These are phyloP conservation scores for Drosophila pectinifera DNA, from an alignment of 1,140 invertebrate genomes.

Conservation along the genomic window DNA sequence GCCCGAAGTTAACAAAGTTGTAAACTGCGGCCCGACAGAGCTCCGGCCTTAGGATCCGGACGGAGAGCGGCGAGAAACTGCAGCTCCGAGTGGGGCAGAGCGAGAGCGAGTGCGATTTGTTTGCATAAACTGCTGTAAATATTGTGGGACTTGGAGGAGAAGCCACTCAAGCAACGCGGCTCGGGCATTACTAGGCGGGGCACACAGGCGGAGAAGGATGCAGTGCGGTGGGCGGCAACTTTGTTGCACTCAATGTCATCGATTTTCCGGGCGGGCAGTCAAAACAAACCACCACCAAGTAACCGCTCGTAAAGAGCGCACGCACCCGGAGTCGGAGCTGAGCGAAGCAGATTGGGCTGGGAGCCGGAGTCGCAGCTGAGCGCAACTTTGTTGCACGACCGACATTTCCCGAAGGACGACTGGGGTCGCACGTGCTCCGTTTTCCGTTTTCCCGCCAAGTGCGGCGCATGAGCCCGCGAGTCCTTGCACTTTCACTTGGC, in stretches of 20 bases:
- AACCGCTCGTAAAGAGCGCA: slow-evolving; percentile 45
- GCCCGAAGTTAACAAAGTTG: slow-evolving; percentile 82
- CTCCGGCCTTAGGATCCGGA: slow-evolving; percentile 34
- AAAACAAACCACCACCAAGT: slow-evolving; percentile 70
- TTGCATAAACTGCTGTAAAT: slow-evolving; percentile 64
- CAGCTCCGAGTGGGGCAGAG: slow-evolving; percentile 28
- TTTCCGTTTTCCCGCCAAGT: slow-evolving; percentile 74
- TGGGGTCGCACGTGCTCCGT: slow-evolving; percentile 58
- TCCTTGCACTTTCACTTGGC: slow-evolving; percentile 75
- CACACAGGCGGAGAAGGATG: slow-evolving; percentile 44
- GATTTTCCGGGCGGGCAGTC: slow-evolving; percentile 69
- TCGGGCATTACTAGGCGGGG: slow-evolving; percentile 61
- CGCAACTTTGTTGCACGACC: slow-evolving; percentile 83
- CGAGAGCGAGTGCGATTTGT: slow-evolving; percentile 51
- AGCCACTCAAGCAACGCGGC: slow-evolving; percentile 11
- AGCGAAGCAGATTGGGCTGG: slow-evolving; percentile 14
- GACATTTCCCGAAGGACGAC: slow-evolving; percentile 74
- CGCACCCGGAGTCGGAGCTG: slow-evolving; percentile 14
- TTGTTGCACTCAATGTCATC: slow-evolving; percentile 85
- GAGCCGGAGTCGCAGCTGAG: slow-evolving; percentile 47
- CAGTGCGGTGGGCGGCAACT: slow-evolving; percentile 61
- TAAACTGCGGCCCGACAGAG: slow-evolving; percentile 56
- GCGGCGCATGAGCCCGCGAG: slow-evolving; percentile 54
- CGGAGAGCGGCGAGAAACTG: slow-evolving; percentile 42
- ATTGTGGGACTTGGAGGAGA: slow-evolving; percentile 51